These are phyloP conservation scores for Anguilla obscura DNA, from an alignment of 2,797 vertebrate species.

Conservation along the genomic window DNA sequence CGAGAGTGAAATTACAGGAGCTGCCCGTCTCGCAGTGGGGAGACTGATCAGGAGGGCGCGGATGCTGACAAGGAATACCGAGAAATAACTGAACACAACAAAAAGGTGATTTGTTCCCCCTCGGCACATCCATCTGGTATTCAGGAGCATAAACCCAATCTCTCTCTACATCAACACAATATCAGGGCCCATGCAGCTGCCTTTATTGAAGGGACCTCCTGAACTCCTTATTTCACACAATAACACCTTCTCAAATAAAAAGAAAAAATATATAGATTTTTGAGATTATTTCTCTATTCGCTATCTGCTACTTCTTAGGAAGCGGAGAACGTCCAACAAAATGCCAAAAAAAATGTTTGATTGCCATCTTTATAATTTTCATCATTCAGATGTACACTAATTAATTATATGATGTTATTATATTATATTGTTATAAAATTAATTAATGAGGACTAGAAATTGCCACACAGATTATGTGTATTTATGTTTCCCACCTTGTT, in stretches of 20 bases:
- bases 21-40: conserved; percentile 63
- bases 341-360: not conserved
- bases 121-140: conserved; percentile 74
- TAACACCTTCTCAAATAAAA: conserved; percentile 5
- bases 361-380: not conserved
- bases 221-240: conserved; percentile 63
- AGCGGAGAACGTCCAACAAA: not conserved
- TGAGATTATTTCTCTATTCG: not conserved
- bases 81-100: conserved; percentile 45
- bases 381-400: not conserved
- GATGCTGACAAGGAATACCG: too few relatives aligned
- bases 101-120: conserved; percentile 75
- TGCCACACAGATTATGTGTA: too few relatives aligned
- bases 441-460: not conserved
- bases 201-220: conserved; percentile 76
- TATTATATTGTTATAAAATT: not conserved
- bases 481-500: too few relatives aligned
- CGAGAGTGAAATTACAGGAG: conserved; percentile 66
- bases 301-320: not conserved
- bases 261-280: conserved; percentile 5
- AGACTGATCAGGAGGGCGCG: conserved; percentile 67
- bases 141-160: conserved; percentile 76
- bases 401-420: not conserved
- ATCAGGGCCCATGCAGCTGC: conserved; percentile 74
- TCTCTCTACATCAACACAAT: conserved; percentile 75